A percentile compares a stretch with the other conserved stretches of the same genome.
Evolutionary conservation across 2,888 invertebrate species (phyloP).

Genomic region (Xylophagus ater): DNA sequence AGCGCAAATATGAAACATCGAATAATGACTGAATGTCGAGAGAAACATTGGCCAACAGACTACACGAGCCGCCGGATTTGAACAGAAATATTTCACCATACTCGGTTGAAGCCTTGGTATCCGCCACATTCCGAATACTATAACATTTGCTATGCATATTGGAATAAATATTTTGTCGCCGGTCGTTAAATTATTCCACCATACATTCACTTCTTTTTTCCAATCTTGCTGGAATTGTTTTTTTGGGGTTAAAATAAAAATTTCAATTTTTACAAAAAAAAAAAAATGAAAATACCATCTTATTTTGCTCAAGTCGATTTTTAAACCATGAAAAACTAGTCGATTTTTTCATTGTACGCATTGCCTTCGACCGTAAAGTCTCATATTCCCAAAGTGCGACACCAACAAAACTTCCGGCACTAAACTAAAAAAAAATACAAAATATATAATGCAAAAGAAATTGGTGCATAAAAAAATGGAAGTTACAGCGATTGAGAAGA

Average conservation of each 20-base stretch:
- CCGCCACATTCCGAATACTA: slow-evolving; percentile 76
- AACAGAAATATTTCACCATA: slow-evolving; percentile 79
- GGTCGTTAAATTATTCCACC: slow-evolving; percentile 62
- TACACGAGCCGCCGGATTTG: slow-evolving; percentile 63
- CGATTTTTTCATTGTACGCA: slow-evolving; percentile 1
- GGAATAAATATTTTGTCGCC: slow-evolving; percentile 71
- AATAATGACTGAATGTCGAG: slow-evolving; percentile 91
- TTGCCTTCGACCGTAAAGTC: slow-evolving; percentile 25
- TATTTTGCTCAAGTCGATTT: slow-evolving; percentile 21
- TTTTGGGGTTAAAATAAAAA: background rate
- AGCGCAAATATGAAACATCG: slow-evolving; percentile 70
- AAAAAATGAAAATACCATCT: background rate
- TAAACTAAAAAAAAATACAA: slow-evolving; percentile 43
- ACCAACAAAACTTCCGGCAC: slow-evolving; percentile 54
- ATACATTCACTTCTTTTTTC: slow-evolving; percentile 22
- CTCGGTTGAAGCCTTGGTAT: slow-evolving; percentile 54
- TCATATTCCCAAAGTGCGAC: slow-evolving; percentile 88
- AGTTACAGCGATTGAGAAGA: slow-evolving; percentile 15
- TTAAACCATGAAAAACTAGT: slow-evolving; percentile 41
- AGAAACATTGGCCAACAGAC: slow-evolving; percentile 81
- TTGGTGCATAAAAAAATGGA: background rate
- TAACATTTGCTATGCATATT: slow-evolving; percentile 62
- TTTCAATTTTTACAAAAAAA: background rate
- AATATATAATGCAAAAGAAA: background rate
- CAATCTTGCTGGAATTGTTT: slow-evolving; percentile 18